Conservation (phyloP, 35 echinoderm and acorn worm species). For the Eucidaris tribuloides region DNA sequence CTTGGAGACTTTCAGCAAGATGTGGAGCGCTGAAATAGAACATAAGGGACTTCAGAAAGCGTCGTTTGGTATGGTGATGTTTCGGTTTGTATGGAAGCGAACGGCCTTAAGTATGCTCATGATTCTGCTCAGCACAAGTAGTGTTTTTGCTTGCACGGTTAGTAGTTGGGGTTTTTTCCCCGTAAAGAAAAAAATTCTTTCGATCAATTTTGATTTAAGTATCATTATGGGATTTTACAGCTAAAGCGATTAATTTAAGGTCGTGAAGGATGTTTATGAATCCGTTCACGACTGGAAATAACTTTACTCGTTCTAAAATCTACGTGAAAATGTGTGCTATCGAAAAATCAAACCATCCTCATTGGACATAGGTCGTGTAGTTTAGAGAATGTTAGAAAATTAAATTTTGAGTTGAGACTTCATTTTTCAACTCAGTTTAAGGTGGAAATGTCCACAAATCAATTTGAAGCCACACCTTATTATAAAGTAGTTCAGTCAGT, state of each 20-base stretch:
- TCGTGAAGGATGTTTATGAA: background rate
- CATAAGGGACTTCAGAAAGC: background rate
- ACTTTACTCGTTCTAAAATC: background rate
- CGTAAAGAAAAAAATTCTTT: background rate
- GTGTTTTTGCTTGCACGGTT: background rate
- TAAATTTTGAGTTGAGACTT: too few species aligned
- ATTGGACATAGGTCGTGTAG: too few species aligned
- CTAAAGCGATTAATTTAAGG: too few species aligned
- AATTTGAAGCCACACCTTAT: too few species aligned
- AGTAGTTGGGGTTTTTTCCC: background rate
- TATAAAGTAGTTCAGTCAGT: too few species aligned
- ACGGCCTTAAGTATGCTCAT: background rate
- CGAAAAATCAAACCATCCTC: too few species aligned
- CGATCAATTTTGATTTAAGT: background rate
- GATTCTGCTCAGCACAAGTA: background rate
- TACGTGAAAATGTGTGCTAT: background rate
- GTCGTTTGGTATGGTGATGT: background rate
- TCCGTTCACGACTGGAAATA: background rate
- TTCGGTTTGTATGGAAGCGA: slow-evolving; percentile 6
- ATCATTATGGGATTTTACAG: too few species aligned
- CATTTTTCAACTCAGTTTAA: too few species aligned
- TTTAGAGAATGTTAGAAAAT: too few species aligned
- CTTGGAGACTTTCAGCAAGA: background rate
- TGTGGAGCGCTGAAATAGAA: background rate
- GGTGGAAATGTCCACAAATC: too few species aligned